Base-by-base conservation (phyloP, 1,140 invertebrate genomes). In the Zeugodacus cucurbitae region DNA sequence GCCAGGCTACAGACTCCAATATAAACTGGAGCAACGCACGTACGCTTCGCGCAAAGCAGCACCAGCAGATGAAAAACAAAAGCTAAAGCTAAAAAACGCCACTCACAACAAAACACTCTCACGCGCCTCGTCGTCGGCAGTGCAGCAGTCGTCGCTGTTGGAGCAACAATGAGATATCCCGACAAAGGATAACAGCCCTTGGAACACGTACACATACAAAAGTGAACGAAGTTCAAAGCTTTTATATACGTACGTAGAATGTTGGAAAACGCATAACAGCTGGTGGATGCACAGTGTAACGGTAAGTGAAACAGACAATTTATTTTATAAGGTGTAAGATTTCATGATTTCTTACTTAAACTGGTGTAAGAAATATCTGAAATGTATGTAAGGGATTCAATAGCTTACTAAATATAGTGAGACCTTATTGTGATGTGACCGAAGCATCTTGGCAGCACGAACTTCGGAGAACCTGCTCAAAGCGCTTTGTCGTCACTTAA, bases 141-240 rank as follows among this genome's bases (percentile, higher is more conserved):
- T 67, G 29, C 29, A 34, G 64, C 17, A 82, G 10, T 82, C 74
- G 74, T 82, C 20, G 26, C 26, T 34, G 29, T 17, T 17, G n/a
- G 4, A 67, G 64, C 74, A 82, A 82, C 74, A 82, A 82, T 82
- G 41, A 26, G 37, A 14, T 82, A 82, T 82, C 74, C 74, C 37
- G 74, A 82, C 74, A 82, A 82, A 82, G 74, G 74, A 82, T 82
- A 82, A 82, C 74, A 82, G 74, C 41, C 74, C 74, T 82, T 82
- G 74, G 74, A 54, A 48, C 44, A 82, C 41, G 41, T 48, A 82
- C 34, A 20, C 41, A 26, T 26, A 82, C n/a, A 82, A 48, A 82
- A 48, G 74, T 22, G 74, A 29, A 7, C 74, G 74, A 82, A 48
- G 74, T 82, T 82, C 41, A 82, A 82, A 82, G 11, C 37, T 82